Evolutionary conservation across 1,140 invertebrate genomes (phyloP), one percentile per base, ranked within the genome.

Genomic region (Ganaspis sp.): DNA sequence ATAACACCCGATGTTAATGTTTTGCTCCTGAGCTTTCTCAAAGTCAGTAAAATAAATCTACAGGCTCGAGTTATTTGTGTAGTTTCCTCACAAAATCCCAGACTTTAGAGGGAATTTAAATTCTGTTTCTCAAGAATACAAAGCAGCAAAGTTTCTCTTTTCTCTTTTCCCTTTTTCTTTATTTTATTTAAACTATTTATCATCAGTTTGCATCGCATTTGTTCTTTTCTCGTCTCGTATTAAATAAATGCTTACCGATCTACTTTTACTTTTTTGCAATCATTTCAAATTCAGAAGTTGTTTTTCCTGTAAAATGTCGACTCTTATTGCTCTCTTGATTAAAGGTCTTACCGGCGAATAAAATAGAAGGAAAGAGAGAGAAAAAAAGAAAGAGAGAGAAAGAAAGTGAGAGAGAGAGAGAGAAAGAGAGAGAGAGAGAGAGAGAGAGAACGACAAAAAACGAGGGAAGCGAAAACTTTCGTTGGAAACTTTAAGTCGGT

Each of bases 31-130:
- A 49, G 45, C 45, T 49, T 49, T 49, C 45, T 49, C 45, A 49
- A 49, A 49, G 45, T 49, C n/a, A 49, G 45, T 49, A 49, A 49
- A 49, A 49, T 49, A 49, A 49, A 49, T 49, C 45, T 49, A 49
- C 45, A 5, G 45, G 45, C 45, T 49, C 15, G 15, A 49, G 45
- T 49, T 49, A 49, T 49, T 49, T 49, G 45, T 49, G 45, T 17
- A 49, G 26, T 64, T 64, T 29, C 23, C 58, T 64, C 58, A 34
- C 26, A n/a, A 29, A n/a, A 64, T 64, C 26, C 23, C 12, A 29
- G 58, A 64, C 58, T 29, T 64, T 26, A 29, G 23, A 64, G 58
- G 23, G 21, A 64, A 64, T 64, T 64, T 29, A 64, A 64, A 64
- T 64, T 64, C 26, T 29, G 5, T 29, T 64, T 64, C 26, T 29